Conservation (phyloP, 2,113 vertebrate genomes). For the Chiloscyllium plagiosum region DNA sequence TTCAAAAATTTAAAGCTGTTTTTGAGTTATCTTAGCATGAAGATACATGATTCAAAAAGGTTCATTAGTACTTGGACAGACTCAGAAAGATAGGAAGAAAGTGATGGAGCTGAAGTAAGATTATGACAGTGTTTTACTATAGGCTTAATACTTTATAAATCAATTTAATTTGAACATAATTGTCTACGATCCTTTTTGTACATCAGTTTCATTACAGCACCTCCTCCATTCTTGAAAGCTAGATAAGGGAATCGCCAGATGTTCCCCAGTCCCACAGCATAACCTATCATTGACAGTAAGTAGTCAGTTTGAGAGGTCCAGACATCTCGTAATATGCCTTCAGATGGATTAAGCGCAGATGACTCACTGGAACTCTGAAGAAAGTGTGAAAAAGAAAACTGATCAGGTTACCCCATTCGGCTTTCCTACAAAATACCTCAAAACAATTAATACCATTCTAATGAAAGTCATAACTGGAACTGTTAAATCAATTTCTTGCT, state of each 20-base stretch:
- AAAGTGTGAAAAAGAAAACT: background rate
- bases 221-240: slow-evolving; percentile 19
- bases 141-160: background rate
- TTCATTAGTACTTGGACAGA: background rate
- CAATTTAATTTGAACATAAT: background rate
- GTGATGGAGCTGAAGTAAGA: background rate
- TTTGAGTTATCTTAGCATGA: background rate
- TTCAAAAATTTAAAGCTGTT: background rate
- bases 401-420: background rate
- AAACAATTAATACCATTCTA: background rate
- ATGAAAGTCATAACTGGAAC: background rate
- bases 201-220: background rate
- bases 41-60: no score
- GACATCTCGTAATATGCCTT: accelerated
- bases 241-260: slow-evolving; percentile 20
- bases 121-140: background rate
- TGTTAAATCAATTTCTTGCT: background rate
- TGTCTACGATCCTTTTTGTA: background rate
- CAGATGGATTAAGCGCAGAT: background rate
- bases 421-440: background rate
- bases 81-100: background rate
- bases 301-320: background rate
- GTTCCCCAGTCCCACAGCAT: background rate
- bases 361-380: background rate
- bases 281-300: background rate